These are phyloP conservation scores for Clistopyga incitator DNA, from an alignment of 2,888 invertebrate genomes.

Conservation along the genomic window DNA sequence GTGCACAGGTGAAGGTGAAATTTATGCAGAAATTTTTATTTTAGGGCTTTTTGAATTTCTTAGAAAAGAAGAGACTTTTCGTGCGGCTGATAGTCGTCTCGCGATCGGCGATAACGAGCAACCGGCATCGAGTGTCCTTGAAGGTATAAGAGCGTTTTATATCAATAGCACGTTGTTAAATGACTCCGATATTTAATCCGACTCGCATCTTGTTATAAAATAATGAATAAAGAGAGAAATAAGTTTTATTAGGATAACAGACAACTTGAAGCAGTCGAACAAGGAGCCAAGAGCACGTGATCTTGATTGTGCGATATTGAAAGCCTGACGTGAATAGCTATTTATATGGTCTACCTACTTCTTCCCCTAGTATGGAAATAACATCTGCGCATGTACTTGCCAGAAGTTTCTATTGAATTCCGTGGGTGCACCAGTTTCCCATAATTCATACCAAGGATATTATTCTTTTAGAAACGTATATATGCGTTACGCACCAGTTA, in stretches of 20 bases:
- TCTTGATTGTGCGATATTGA: conserved; percentile 61
- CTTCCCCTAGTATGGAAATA: conserved; percentile 62
- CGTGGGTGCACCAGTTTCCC: conserved; percentile 65
- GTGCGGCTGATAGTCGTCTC: no score
- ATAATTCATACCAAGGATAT: conserved; percentile 65
- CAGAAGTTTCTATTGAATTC: conserved; percentile 63
- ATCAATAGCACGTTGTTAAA: no score
- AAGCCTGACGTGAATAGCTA: conserved; percentile 58
- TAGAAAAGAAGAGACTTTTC: no score
- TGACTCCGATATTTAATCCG: not conserved
- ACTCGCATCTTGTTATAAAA: not conserved
- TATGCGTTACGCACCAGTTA: conserved; percentile 38
- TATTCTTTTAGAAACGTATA: conserved; percentile 53
- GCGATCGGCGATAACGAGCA: no score
- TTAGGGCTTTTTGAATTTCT: no score
- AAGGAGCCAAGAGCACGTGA: conserved; percentile 36
- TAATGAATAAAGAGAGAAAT: not conserved
- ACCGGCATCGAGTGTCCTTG: no score
- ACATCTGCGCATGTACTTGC: conserved; percentile 65
- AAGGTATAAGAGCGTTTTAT: no score
- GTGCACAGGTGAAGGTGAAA: no score
- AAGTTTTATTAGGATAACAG: conserved; percentile 18
- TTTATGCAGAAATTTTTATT: no score
- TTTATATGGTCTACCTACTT: conserved; percentile 39
- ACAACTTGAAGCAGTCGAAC: conserved; percentile 40